phyloP scores from a whole-genome alignment of 2,888 invertebrate species.

The Drosophila planitibia region DNA sequence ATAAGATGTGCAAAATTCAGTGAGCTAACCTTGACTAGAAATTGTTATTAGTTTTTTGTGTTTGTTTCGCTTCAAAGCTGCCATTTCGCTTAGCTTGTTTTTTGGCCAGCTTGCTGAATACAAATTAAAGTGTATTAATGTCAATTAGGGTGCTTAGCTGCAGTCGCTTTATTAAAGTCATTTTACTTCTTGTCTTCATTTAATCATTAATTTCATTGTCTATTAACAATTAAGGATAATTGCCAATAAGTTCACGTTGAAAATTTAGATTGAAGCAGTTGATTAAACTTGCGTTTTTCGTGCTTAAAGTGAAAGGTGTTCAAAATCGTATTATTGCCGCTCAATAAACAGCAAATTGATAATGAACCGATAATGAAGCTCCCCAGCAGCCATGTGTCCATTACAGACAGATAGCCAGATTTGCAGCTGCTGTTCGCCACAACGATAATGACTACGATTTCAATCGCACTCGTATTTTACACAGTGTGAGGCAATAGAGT shows the following conservation, averaged over 20 bases:
- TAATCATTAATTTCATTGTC: constrained; percentile 5
- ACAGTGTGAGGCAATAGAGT: constrained; percentile 37
- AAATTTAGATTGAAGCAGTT: background rate
- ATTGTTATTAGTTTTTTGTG: background rate
- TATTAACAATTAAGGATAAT: background rate
- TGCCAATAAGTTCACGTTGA: constrained; percentile 4
- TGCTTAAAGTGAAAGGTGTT: no score
- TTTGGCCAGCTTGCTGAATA: background rate
- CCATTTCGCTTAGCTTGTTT: background rate
- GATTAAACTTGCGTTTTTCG: background rate
- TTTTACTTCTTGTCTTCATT: background rate
- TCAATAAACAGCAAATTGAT: constrained; percentile 46
- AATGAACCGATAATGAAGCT: constrained; percentile 27
- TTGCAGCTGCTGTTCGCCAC: background rate
- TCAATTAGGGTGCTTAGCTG: background rate
- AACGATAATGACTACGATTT: constrained; percentile 46
- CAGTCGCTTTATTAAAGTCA: background rate
- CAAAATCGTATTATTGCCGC: constrained; percentile 33
- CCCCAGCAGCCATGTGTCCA: constrained; percentile 5
- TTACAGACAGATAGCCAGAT: constrained; percentile 6
- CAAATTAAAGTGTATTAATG: constrained; percentile 2
- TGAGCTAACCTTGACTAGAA: background rate
- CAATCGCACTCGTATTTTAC: constrained; percentile 61
- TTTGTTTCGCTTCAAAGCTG: background rate
- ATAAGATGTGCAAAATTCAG: background rate